Evolutionary conservation across 2,888 invertebrate species (phyloP), one percentile per base, ranked within the genome.

Genomic region (Capitulum mitella): DNA sequence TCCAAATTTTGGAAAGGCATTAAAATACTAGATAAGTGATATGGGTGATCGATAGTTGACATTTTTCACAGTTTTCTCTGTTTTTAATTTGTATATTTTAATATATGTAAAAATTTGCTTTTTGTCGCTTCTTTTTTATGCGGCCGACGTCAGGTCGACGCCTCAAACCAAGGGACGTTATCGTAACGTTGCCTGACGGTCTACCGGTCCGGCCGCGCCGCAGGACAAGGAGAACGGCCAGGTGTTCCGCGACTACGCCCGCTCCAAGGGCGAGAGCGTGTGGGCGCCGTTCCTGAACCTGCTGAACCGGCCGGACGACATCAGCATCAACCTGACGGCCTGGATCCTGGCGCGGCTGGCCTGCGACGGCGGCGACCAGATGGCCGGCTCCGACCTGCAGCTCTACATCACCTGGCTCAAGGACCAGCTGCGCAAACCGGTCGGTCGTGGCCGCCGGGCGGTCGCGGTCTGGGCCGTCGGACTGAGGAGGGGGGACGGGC

Each of bases 371-470:
- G 91, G 92, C 54, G 93, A 94, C 83, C 89, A 91, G 32, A 98
- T 99, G 97, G 97, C 97, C 82, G 93, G 94, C 84, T 92, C 94
- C 78, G 98, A 99, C 88, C 90, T 99, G 79, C 92, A 94, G 85
- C 97, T 96, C 87, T 99, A 98, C 87, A 90, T 99, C 82, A 95
- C 95, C 81, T 99, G 98, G 94, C 90, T 99, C 22, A 98, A 97
- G 88, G 98, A 99, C 85, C 98, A 98, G 86, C 89, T 99, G 79
- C 93, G 93, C 84, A 87, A 90, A 83, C 92, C 92, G 84, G 98
- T 98, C 89, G 91, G 92, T 89, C 78, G 51, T 12, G 40, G 6
- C 29, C 58, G n/a, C 29, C 8, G n/a, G 58, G 6, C 43, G n/a
- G n/a, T n/a, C 3, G 54, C 54, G 2, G 51, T 14, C 26, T 3